Evolutionary conservation across 2,888 invertebrate species (phyloP), one percentile per base, ranked within the genome.

Genomic region (Trichogramma dendrolimi): DNA sequence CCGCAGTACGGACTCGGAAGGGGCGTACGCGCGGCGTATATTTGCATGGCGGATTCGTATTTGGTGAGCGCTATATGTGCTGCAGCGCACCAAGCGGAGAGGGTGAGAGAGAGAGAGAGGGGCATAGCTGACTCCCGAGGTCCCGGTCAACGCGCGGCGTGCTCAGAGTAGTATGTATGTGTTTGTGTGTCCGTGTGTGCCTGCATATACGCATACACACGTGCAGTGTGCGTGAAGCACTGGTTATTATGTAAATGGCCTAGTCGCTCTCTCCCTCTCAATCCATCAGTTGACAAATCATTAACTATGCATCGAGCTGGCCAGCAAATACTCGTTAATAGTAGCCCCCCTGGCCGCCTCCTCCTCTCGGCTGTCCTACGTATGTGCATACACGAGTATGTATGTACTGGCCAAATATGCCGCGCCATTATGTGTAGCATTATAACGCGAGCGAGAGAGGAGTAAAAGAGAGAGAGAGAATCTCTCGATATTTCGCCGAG

Each of bases 251-350:
- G 27, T 27, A 27, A 27, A 27, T 27, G 27, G 27, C 27, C 27
- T 27, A 27, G 27, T 27, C 27, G 27, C 27, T 27, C 27, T 27
- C 27, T 27, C 27, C 27, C 27, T 27, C 27, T 27, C 27, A 2
- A 27, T 27, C 27, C 27, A 27, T 74, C 65, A 69, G 77, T 79
- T 79, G 78, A 79, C 79, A 78, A 77, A 79, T 79, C 79, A 78
- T 79, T 78, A 79, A 78, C 78, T 78, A 79, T 79, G 79, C 78
- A 77, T 79, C 78, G 76, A 77, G 75, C 75, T 71, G 73, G 72
- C 77, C 75, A 74, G 78, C 78, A 78, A 79, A 79, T 78, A 79
- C 78, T 78, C 79, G 77, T 79, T 79, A 79, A 76, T 71, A 72
- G 72, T 72, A 58, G 59, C 64, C 63, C 60, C 42, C 56, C 47